Percentiles rank a stretch among this genome's conserved stretches.
Evolutionary conservation across 2,113 vertebrate genomes (phyloP).

Genomic region (Cyprinodon tularosa): DNA sequence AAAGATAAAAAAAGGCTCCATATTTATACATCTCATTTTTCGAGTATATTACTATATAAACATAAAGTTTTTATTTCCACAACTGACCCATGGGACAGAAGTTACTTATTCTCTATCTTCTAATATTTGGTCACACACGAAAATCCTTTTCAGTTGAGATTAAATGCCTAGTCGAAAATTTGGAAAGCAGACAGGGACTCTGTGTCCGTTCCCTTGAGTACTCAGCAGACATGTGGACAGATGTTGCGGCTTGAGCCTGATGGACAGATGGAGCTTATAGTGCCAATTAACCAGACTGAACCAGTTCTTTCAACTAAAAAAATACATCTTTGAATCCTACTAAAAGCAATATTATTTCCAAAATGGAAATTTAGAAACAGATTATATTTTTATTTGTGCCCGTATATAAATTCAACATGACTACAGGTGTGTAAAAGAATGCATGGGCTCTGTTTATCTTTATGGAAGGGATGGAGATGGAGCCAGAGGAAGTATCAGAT

Average conservation of each 20-base stretch:
- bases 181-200: constrained; percentile 19
- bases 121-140: background rate
- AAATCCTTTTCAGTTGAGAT: background rate
- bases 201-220: background rate
- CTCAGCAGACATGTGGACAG: constrained; percentile 24
- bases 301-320: constrained; percentile 6
- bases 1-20: background rate
- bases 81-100: background rate
- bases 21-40: background rate
- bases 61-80: background rate
- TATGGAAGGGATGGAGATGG: background rate
- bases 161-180: constrained; percentile 23
- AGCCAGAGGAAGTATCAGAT: constrained; percentile 36
- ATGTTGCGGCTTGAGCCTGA: constrained; percentile 29
- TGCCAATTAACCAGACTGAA: constrained; percentile 70
- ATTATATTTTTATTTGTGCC: background rate
- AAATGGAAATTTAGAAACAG: background rate
- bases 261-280: constrained; percentile 67
- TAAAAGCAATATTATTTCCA: constrained; percentile 23
- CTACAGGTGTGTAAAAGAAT: background rate
- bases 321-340: constrained; percentile 54
- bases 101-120: background rate
- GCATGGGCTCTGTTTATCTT: background rate
- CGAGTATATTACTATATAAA: background rate
- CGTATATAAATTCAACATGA: background rate